Percentiles rank a stretch among this genome's conserved stretches.
phyloP scores from a whole-genome alignment of 2,797 vertebrate genomes.

The Pitangus sulphuratus region DNA sequence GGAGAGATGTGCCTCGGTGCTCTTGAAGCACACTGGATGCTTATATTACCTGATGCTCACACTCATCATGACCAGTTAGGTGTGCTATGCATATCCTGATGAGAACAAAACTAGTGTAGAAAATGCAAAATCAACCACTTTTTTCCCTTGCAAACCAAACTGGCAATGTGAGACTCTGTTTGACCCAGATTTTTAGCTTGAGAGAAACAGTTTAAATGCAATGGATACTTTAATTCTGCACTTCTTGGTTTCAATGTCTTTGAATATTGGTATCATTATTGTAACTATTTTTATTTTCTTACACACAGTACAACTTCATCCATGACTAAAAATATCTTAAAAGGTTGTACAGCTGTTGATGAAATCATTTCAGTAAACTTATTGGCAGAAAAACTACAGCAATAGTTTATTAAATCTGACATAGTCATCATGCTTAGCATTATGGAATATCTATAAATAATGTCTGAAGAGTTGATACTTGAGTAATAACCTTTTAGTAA shows the following conservation, averaged over 20 bases:
- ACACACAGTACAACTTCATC: not conserved
- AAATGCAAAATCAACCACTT: not conserved
- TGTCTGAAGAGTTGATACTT: not conserved
- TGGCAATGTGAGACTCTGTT: not conserved
- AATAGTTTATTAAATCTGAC: conserved; percentile 1
- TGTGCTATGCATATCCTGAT: not conserved
- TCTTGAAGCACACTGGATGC: not conserved
- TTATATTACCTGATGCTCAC: not conserved
- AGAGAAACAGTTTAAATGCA: not conserved
- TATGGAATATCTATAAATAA: conserved; percentile 16
- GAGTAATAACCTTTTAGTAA: conserved; percentile 6
- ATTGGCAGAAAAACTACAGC: not conserved
- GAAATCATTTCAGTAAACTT: not conserved
- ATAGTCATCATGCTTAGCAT: not conserved
- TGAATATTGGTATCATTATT: not conserved
- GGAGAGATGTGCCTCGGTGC: rapidly evolving
- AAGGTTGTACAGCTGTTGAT: not conserved
- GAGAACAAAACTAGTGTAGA: not conserved
- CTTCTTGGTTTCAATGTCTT: not conserved
- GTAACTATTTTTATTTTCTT: not conserved
- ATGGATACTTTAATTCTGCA: not conserved
- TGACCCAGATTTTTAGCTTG: not conserved
- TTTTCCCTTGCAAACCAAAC: not conserved
- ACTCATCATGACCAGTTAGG: not conserved
- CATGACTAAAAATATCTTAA: not conserved